These are phyloP conservation scores for Cataglyphis altisquamis DNA, from an alignment of 2,888 invertebrate species.

Conservation along the genomic window DNA sequence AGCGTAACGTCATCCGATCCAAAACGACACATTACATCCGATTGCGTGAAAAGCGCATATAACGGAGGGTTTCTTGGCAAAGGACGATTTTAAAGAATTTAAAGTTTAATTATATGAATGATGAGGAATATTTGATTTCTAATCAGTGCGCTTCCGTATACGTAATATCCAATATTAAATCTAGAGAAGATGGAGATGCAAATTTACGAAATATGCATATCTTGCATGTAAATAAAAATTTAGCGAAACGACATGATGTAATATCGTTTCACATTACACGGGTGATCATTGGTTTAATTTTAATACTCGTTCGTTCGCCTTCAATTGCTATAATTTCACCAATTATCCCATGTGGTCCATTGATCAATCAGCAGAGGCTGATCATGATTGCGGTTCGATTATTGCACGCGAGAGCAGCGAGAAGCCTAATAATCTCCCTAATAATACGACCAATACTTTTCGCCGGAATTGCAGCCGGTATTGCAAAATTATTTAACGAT, in stretches of 20 bases:
- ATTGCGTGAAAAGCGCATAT: neutral
- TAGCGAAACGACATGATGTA: neutral
- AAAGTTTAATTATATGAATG: neutral
- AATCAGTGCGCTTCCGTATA: neutral
- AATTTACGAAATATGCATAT: neutral
- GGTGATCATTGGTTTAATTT: conserved; percentile 25
- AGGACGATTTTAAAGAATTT: neutral
- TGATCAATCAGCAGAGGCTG: conserved; percentile 27
- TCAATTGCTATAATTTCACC: conserved; percentile 42
- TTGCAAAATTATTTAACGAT: conserved; percentile 35
- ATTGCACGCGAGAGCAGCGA: neutral
- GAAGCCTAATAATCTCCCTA: neutral
- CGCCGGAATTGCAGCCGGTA: neutral
- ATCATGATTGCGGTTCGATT: conserved; percentile 38
- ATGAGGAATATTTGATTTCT: neutral
- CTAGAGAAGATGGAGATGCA: neutral
- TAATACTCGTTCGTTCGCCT: conserved; percentile 15
- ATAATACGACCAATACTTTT: conserved; percentile 37
- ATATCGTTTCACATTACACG: conserved; percentile 20
- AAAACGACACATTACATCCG: neutral
- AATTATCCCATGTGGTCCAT: conserved; percentile 17
- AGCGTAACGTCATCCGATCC: neutral
- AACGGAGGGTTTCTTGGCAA: neutral
- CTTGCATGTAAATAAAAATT: neutral
- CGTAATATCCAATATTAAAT: neutral